Percentiles rank a stretch among this genome's conserved stretches.
These are phyloP conservation scores for Odontocolon sp. DNA, from an alignment of 2,888 invertebrate species.

Conservation along the genomic window DNA sequence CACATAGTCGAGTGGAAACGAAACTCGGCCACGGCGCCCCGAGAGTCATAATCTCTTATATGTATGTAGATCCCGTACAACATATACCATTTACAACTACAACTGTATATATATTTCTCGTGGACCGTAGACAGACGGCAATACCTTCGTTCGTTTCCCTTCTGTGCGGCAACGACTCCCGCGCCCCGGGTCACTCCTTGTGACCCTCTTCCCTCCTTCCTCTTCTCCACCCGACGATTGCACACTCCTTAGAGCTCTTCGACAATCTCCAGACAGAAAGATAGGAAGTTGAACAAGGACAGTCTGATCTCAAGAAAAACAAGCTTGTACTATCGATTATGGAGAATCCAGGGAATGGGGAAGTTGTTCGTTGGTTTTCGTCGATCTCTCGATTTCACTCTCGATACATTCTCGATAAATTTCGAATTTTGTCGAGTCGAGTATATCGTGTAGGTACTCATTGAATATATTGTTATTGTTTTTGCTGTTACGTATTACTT, in stretches of 20 bases:
- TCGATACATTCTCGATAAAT: conserved; percentile 47
- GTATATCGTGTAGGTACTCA: not conserved
- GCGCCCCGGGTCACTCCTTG: conserved; percentile 47
- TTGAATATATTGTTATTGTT: conserved; percentile 6
- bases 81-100: not conserved
- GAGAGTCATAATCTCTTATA: conserved; percentile 76
- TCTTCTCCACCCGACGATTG: conserved; percentile 37
- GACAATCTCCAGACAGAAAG: conserved; percentile 56
- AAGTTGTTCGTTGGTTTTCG: conserved; percentile 40
- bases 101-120: not conserved
- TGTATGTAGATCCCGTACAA: conserved; percentile 70
- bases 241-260: conserved; percentile 61
- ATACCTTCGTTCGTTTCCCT: conserved; percentile 51
- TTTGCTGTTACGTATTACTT: not conserved
- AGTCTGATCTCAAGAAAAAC: no score
- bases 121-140: conserved; percentile 27
- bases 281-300: not conserved
- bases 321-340: conserved; percentile 10
- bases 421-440: not conserved
- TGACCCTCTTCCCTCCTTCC: conserved; percentile 16
- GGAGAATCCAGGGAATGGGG: conserved; percentile 39
- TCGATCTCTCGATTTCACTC: conserved; percentile 45
- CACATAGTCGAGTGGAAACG: conserved; percentile 61
- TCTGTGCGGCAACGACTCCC: conserved; percentile 43
- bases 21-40: conserved; percentile 74